Conservation (phyloP, 2,888 invertebrate species). For the Eilema sororculum region DNA sequence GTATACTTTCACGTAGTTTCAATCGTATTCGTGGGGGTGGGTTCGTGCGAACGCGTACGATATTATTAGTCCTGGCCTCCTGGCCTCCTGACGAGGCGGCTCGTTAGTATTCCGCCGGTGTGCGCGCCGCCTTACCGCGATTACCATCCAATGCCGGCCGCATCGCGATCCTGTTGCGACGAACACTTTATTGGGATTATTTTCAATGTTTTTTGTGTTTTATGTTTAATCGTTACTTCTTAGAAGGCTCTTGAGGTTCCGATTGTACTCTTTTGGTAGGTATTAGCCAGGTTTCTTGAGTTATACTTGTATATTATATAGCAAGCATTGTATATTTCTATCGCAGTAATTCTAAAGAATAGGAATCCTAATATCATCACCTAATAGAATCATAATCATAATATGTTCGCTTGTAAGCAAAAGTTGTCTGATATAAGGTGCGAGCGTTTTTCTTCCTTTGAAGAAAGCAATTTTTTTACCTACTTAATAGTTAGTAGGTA, state of each 20-base stretch:
- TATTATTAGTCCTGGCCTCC: slow-evolving; percentile 8
- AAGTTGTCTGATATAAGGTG: too few species aligned
- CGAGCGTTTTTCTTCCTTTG: too few species aligned
- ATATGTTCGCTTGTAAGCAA: too few species aligned
- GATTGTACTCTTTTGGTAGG: neutral
- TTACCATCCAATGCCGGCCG: slow-evolving; percentile 30
- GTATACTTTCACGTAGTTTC: neutral
- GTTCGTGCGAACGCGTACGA: slow-evolving; percentile 1
- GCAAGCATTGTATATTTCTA: too few species aligned
- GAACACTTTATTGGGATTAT: slow-evolving; percentile 32
- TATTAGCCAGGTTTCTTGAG: neutral
- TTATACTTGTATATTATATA: too few species aligned
- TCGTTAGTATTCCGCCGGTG: slow-evolving; percentile 23
- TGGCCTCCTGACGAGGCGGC: neutral
- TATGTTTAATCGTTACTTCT: slow-evolving; percentile 19
- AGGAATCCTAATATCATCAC: too few species aligned
- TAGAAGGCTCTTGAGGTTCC: neutral
- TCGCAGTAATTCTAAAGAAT: neutral
- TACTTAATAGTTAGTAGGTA: too few species aligned
- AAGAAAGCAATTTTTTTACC: too few species aligned
- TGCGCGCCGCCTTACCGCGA: slow-evolving; percentile 16
- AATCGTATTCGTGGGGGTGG: neutral
- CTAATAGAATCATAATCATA: too few species aligned
- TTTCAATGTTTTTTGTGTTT: slow-evolving; percentile 35
- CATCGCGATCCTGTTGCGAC: slow-evolving; percentile 2